Conservation (phyloP, 1,140 invertebrate genomes). For the Oncopeltus fasciatus region DNA sequence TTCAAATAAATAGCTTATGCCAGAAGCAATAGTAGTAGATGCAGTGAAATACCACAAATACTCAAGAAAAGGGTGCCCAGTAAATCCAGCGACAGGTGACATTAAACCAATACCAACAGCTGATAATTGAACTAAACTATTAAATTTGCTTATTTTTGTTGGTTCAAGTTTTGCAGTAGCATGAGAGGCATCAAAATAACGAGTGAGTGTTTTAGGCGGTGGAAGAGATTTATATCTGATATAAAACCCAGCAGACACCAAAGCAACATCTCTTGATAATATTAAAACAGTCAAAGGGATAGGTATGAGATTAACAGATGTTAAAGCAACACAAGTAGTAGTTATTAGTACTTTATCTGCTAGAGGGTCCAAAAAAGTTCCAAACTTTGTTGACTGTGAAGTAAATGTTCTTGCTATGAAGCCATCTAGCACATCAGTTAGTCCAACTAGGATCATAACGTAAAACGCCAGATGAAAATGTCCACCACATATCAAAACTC, state of each 20-base stretch:
- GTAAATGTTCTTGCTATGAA: slow-evolving; percentile 87
- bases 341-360: slow-evolving; percentile 93
- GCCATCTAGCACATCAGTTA: slow-evolving; percentile 83
- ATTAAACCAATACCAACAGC: slow-evolving; percentile 65
- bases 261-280: slow-evolving; percentile 62
- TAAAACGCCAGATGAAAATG: slow-evolving; percentile 57
- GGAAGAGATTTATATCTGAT: slow-evolving; percentile 81
- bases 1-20: slow-evolving; percentile 14
- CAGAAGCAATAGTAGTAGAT: slow-evolving; percentile 16
- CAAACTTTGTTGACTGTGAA: slow-evolving; percentile 78
- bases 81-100: slow-evolving; percentile 66
- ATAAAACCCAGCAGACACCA: slow-evolving; percentile 70
- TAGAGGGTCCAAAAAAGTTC: slow-evolving; percentile 90
- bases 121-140: slow-evolving; percentile 74
- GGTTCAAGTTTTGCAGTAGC: slow-evolving; percentile 82
- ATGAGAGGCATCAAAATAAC: slow-evolving; percentile 81
- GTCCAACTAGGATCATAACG: slow-evolving; percentile 58
- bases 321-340: slow-evolving; percentile 73
- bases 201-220: slow-evolving; percentile 67
- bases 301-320: slow-evolving; percentile 73
- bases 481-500: slow-evolving; percentile 61
- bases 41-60: slow-evolving; percentile 45
- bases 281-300: slow-evolving; percentile 61
- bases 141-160: slow-evolving; percentile 84
- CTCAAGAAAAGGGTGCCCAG: slow-evolving; percentile 61